Base-by-base conservation (phyloP, 2,797 vertebrate species). In the Micropoecilia bifurca region DNA sequence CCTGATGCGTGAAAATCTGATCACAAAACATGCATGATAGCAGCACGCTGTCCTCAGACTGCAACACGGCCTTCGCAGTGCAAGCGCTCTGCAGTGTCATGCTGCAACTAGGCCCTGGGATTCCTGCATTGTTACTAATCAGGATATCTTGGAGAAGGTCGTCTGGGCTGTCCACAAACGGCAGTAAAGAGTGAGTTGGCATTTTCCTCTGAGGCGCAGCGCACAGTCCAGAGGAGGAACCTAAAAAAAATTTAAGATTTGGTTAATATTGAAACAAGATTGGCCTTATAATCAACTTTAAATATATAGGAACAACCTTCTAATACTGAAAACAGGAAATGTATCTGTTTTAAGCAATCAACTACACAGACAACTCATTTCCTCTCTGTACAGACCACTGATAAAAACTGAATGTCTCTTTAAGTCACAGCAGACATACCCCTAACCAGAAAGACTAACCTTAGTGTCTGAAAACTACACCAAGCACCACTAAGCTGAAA, bases 1-100 rank as follows among this genome's bases (percentile, higher is more conserved):
- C 97, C 0, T 97, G 96, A 36, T 95, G 96, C 25, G 91, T 82
- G 46, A 98, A 99, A 18, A 93, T 96, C 91, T 97, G 95, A 0
- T 96, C 96, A 9, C 99, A 99, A 89, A 99, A 99, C 97, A 99
- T 98, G 83, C 99, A 99, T 71, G 96, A 96, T 74, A 97, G 86
- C 16, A 91, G 89, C 74, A 79, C 77, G 45, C 86, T 90, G 8
- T 94, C 96, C 53, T 95, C 96, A 0, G 90, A 66, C 61, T 95
- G 95, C 72, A 85, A 74, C 50, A 89, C 78, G 1, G 82, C 90
- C 43, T 96, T 97, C 22, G 97, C 96, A 1, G 94, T 92, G 30
- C 94, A 72, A 30, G 89, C 91, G 75, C 93, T 79, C 79, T 96
- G 96, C 2, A 97, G 97, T 0, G 96, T 96, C 59, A 96, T 92